Base-by-base conservation (phyloP, 2,113 vertebrate species). In the Grallaria varia region DNA sequence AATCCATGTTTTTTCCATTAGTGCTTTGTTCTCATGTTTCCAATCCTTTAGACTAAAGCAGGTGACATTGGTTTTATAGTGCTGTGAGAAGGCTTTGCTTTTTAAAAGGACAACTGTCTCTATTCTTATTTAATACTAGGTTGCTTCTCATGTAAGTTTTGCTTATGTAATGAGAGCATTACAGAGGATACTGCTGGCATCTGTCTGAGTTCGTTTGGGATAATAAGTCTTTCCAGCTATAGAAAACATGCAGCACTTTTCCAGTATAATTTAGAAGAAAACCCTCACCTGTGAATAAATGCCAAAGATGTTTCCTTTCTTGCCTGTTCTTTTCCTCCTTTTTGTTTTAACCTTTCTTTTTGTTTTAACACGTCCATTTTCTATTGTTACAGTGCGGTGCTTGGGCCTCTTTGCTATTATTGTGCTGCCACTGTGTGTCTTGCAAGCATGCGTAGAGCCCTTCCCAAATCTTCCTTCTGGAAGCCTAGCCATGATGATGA, bases 311-410 rank as follows among this genome's bases (percentile, higher is more conserved):
- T 59, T 81, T 92, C 22, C 11, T 74, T 93, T 95, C 49, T 67
- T 89, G 45, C 11, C 42, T 18, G 3, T 92, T 92, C 11, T 67
- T 62, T 75, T 87, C 27, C 60, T 59, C 28, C 39, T 89, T 3
- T 0, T 0, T 68, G n/a, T n/a, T n/a, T n/a, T n/a, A n/a, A n/a
- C 5, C 25, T 83, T 69, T 80, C 31, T 72, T 84, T 77, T 9
- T 93, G 18, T 77, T 84, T 37, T 63, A 66, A 72, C 23, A 2
- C 40, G 22, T 66, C 20, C 35, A 8, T 44, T 49, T 84, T 44
- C 42, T 83, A 17, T 49, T 84, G 28, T 66, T 55, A 35, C 19
- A 63, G 18, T 62, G 58, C 40, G 49, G 40, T 80, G 42, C 6
- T 80, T 6, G 4, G 22, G 60, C 28, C 17, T 84, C 40, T 63